Evolutionary conservation across 37 sponge, comb jelly and placozoan species (phyloP), one percentile per base, ranked within the genome.

Genomic region (Hexactinellida sp.): DNA sequence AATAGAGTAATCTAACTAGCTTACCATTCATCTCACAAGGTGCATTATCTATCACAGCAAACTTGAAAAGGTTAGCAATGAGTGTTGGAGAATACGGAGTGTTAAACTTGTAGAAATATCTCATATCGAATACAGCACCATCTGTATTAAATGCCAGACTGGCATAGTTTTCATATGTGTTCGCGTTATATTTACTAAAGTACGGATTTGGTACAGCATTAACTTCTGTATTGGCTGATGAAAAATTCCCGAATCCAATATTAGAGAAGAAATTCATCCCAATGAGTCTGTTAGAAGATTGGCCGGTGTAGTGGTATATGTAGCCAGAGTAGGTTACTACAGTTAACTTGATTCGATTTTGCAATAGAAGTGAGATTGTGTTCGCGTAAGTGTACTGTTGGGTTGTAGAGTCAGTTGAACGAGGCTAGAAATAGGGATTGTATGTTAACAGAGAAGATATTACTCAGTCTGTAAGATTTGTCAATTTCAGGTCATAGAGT

Each of bases 171-270:
- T 63, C 28, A 63, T 63, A 23, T 3, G 30, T 32, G 30, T 28
- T 63, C 3, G 32, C 30, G 13, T 1, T 25, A 63, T 10, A 23
- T 63, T 7, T 23, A 23, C 3, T 10, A n/a, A 63, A 28, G 76
- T 63, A 63, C 3, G 76, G 76, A 63, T 10, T 63, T 63, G 76
- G 30, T n/a, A 63, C 76, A 63, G 13, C 34, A 25, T 10, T 63
- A 63, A 63, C 5, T 21, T 63, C 76, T 63, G 76, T 25, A 28
- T 63, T 23, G 34, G 76, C 13, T 10, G 76, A 63, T 63, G 76
- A 63, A 7, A 63, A 28, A 63, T 63, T 63, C 76, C 76, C 76
- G 30, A 63, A 63, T 63, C 76, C 76, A 32, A 63, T 63, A n/a
- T 63, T 63, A 63, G 21, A 25, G 30, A 63, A 63, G 76, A 63